phyloP scores from a whole-genome alignment of 2,113 vertebrate species.

The Emydocephalus ijimae region DNA sequence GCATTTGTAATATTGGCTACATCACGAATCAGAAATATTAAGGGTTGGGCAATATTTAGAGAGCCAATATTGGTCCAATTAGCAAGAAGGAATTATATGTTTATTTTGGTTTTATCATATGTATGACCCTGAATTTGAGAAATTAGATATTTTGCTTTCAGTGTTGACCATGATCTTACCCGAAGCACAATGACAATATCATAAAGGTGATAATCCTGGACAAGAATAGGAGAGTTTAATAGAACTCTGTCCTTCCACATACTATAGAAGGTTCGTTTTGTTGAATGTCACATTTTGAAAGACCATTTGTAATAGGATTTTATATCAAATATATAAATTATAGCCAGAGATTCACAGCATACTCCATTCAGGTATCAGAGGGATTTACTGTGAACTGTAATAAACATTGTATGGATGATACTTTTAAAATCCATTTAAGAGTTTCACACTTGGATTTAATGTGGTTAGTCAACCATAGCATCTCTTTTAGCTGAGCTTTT shows the following conservation, averaged over 20 bases:
- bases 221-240: background rate
- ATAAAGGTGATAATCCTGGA: constrained; percentile 8
- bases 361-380: background rate
- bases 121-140: background rate
- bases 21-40: background rate
- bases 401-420: constrained; percentile 27
- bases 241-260: constrained; percentile 12
- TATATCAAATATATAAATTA: constrained; percentile 20
- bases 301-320: background rate
- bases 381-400: constrained; percentile 33
- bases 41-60: background rate
- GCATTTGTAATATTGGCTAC: background rate
- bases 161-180: background rate
- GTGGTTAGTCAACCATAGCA: background rate
- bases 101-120: background rate
- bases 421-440: constrained; percentile 30
- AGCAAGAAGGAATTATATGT: background rate
- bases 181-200: background rate
- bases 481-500: constrained; percentile 18
- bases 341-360: background rate
- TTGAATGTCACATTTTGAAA: constrained; percentile 36
- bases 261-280: background rate
- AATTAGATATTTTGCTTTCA: constrained; percentile 4
- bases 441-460: constrained; percentile 3
- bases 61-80: background rate